Conservation (phyloP, 2,113 vertebrate genomes). For the human region GRCh38 chr14:70170501-70171000, state of each 20-base stretch:
- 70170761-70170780: neutral
- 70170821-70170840: neutral
- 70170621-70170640: neutral
- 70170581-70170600: constrained; percentile 1
- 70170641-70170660: neutral
- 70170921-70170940: neutral
- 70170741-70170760: neutral
- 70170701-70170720: neutral
- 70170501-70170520: neutral
- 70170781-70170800: neutral
- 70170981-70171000: neutral
- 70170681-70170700: neutral
- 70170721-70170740: neutral
- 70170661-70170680: neutral
- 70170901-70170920: neutral
- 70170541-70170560: neutral
- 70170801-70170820: neutral
- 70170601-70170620: constrained; percentile 42
- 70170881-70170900: neutral
- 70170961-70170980: neutral
- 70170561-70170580: neutral
- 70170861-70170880: neutral
- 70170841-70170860: neutral
- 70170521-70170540: constrained; percentile 17
- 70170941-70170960: neutral